Percentiles rank a stretch among this genome's conserved stretches.
phyloP scores from a whole-genome alignment of 2,797 vertebrate species.

The Graptemys geographica region DNA sequence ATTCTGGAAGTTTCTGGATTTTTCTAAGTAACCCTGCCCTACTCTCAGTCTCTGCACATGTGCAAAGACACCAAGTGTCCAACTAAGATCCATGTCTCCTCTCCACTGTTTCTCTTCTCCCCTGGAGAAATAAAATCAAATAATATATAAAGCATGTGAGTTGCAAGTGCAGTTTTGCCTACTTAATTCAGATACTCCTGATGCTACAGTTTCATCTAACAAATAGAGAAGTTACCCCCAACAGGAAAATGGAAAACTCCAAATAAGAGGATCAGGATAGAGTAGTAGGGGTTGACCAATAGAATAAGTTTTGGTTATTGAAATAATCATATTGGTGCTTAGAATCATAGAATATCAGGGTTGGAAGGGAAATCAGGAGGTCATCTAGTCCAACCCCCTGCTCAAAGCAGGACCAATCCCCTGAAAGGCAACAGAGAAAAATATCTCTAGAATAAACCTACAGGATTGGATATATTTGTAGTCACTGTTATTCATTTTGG shows the following conservation, averaged over 20 bases:
- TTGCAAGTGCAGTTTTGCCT: neutral
- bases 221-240: neutral
- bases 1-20: no score
- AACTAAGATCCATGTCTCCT: neutral
- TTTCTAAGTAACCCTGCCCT: no score
- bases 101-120: neutral
- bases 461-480: neutral
- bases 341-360: no score
- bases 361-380: no score
- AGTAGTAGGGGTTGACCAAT: neutral
- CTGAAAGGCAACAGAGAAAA: slow-evolving; percentile 1
- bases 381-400: no score
- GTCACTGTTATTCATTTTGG: neutral
- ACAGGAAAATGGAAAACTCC: neutral
- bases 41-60: no score
- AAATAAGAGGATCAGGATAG: slow-evolving; percentile 8
- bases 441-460: neutral
- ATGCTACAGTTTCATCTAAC: neutral
- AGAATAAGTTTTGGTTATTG: slow-evolving; percentile 27
- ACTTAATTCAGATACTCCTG: neutral
- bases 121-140: neutral
- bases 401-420: no score
- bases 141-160: neutral
- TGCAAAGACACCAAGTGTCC: no score
- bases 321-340: slow-evolving; percentile 24